These are phyloP conservation scores for Donacobius atricapilla DNA, from an alignment of 2,113 vertebrate species.

Conservation along the genomic window DNA sequence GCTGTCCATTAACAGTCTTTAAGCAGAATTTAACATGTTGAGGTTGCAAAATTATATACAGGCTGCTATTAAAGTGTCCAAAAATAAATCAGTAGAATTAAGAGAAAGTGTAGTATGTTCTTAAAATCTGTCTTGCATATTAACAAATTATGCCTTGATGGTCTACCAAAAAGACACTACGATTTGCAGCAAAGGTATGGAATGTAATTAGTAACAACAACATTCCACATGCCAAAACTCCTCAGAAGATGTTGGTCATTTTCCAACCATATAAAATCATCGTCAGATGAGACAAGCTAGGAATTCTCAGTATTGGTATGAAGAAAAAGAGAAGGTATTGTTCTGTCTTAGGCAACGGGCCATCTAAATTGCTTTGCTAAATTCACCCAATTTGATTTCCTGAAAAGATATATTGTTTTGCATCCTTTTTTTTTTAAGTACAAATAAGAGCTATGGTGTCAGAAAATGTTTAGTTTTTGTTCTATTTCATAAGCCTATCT, in stretches of 20 bases:
- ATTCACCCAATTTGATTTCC: background rate
- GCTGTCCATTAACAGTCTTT: slow-evolving; percentile 4
- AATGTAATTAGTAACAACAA: background rate
- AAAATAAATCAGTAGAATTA: slow-evolving; percentile 22
- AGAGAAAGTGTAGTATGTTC: background rate
- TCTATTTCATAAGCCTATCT: background rate
- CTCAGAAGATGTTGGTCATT: background rate
- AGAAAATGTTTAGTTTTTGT: background rate
- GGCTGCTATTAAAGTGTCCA: background rate
- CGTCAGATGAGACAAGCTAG: background rate
- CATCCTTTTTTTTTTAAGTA: background rate
- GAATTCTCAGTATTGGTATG: background rate
- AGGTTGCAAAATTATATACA: background rate
- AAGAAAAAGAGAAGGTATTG: background rate
- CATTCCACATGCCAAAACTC: background rate
- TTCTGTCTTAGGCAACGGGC: background rate
- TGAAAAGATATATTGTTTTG: background rate
- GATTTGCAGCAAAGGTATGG: background rate
- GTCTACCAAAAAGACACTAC: background rate
- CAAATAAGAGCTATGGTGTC: background rate
- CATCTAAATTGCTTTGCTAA: background rate
- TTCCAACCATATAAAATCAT: background rate
- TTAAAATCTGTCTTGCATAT: background rate
- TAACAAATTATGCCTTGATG: background rate
- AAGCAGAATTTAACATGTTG: background rate